These are phyloP conservation scores for Promerops cafer DNA, from an alignment of 2,113 vertebrate species.

Conservation along the genomic window DNA sequence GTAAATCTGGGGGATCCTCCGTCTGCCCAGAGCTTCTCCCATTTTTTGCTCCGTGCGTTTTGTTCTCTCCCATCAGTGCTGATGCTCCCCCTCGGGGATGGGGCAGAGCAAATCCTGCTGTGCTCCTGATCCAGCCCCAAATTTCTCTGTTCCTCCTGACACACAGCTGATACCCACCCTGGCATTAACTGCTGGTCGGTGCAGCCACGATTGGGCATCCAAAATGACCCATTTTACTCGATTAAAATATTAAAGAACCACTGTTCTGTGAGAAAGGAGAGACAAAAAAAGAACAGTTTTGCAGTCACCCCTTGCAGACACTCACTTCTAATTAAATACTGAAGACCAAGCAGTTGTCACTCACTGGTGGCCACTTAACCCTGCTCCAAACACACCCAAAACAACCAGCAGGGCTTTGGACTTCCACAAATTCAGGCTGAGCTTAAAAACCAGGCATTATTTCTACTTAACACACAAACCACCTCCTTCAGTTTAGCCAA, in stretches of 20 bases:
- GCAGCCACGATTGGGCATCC: neutral
- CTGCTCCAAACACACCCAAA: neutral
- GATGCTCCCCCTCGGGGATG: rapidly evolving
- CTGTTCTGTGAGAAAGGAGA: neutral
- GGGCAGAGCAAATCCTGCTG: neutral
- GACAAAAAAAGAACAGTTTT: neutral
- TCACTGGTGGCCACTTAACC: neutral
- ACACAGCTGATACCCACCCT: neutral
- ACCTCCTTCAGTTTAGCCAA: neutral
- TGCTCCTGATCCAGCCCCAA: neutral
- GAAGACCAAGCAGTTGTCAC: neutral
- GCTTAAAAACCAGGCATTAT: neutral
- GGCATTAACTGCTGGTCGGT: neutral
- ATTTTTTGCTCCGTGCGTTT: rapidly evolving
- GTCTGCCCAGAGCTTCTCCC: neutral
- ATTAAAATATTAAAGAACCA: neutral
- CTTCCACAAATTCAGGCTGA: neutral
- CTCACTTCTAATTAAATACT: neutral
- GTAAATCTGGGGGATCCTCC: neutral
- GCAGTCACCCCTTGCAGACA: neutral
- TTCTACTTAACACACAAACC: neutral
- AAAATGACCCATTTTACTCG: neutral
- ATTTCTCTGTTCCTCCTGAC: neutral
- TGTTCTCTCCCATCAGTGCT: neutral
- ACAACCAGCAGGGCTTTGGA: neutral